Base-by-base conservation (phyloP, 2,113 vertebrate species). In the Cheirogaleus medius region DNA sequence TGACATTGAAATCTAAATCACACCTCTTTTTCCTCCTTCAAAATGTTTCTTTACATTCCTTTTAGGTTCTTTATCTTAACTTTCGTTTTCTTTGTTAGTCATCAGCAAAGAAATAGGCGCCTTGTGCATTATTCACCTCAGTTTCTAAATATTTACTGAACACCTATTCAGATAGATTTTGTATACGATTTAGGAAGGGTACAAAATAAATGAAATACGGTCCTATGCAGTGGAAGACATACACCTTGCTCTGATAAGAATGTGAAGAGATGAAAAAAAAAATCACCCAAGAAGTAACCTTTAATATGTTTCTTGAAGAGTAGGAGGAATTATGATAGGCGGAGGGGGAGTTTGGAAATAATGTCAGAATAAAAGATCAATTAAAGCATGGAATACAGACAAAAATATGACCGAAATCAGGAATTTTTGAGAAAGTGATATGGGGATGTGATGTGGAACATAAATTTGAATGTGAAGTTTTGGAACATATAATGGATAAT, bases 1-100 rank as follows among this genome's bases (percentile, higher is more conserved):
- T 85, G n/a, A 88, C 39, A 56, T 66, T 84, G n/a, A 90, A 80
- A 58, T 69, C 17, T 20, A 92, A 90, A 68, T 80, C 20, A 58
- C 1, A 18, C 0, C 11, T 63, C 21, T n/a, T 42, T 7, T 54
- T 49, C 44, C 15, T 63, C 49, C 47, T 58, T 94, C 17, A 87
- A 68, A 96, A 80, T 68, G 4, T 52, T 83, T 52, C 21, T 71
- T 76, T 25, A 3, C 18, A 74, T 90, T 52, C 32, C 25, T 81
- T 42, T 64, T 39, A 17, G 0, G 6, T 81, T 92, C 6, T 86
- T 84, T 49, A 54, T 64, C 12, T 81, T 56, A 52, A 11, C 8
- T 54, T n/a, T n/a, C 21, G 8, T 68, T 77, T 58, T 23, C 37
- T 58, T 76, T 88, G 7, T 88, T 56, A 81, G 10, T 32, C 85